Evolutionary conservation across 2,797 vertebrate species (phyloP).

Genomic region (Onychomys arenicola): DNA sequence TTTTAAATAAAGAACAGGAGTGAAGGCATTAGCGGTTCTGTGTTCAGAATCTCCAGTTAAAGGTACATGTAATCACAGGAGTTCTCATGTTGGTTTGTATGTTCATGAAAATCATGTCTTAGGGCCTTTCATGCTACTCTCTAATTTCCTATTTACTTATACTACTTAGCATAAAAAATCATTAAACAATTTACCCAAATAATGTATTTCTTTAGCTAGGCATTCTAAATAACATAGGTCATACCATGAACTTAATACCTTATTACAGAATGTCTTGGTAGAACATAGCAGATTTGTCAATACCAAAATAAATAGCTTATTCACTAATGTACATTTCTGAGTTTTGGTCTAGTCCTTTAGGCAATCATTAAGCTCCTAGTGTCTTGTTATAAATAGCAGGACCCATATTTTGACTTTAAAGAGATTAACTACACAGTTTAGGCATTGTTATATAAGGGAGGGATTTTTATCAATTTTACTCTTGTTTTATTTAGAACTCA

Average conservation of each 20-base stretch:
- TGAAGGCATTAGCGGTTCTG: neutral
- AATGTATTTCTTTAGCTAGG: neutral
- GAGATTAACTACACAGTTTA: neutral
- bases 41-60: neutral
- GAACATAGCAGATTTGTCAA: neutral
- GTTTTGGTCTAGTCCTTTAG: neutral
- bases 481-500: slow-evolving; percentile 27
- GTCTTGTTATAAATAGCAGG: neutral
- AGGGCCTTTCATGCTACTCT: neutral
- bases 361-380: neutral
- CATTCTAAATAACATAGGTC: neutral
- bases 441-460: neutral
- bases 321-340: neutral
- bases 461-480: slow-evolving; percentile 25
- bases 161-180: neutral
- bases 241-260: neutral
- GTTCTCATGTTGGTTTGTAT: neutral
- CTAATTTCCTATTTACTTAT: neutral
- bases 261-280: neutral
- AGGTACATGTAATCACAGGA: neutral
- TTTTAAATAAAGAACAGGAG: neutral
- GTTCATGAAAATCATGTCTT: neutral
- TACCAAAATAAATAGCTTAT: neutral
- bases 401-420: neutral
- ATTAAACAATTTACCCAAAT: slow-evolving; percentile 20